Evolutionary conservation across 2,113 vertebrate genomes (phyloP).

Genomic region (Eulemur rufifrons): DNA sequence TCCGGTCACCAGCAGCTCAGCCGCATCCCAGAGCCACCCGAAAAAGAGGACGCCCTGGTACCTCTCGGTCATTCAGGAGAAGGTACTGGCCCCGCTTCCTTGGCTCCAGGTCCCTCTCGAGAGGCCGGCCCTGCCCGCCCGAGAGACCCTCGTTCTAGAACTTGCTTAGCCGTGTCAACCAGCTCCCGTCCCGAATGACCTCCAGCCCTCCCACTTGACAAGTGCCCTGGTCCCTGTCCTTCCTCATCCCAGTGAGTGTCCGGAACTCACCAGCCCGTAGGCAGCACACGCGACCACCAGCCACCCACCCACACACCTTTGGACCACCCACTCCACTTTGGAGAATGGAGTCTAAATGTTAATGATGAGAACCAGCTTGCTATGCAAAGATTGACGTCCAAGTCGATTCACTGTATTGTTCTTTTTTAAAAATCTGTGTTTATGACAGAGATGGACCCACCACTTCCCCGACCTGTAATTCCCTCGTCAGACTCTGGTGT

Average conservation of each 20-base stretch:
- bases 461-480: accelerated
- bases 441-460: accelerated
- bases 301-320: accelerated
- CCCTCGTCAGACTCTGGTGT: background rate
- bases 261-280: background rate
- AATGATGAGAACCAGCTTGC: accelerated
- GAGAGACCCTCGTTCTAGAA: accelerated
- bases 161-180: background rate
- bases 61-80: constrained; percentile 70
- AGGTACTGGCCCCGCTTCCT: constrained; percentile 38
- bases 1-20: accelerated
- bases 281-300: accelerated
- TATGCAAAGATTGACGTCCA: accelerated
- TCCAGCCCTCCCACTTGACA: background rate
- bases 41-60: constrained; percentile 72
- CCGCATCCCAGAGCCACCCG: accelerated
- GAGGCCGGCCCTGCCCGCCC: background rate
- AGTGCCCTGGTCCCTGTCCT: accelerated
- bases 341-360: background rate
- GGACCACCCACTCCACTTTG: background rate
- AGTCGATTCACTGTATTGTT: accelerated
- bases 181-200: background rate
- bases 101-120: accelerated
- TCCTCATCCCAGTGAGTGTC: background rate
- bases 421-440: too few species aligned